Conservation (phyloP, 2,113 vertebrate genomes). For the Ctenodactylus gundi region DNA sequence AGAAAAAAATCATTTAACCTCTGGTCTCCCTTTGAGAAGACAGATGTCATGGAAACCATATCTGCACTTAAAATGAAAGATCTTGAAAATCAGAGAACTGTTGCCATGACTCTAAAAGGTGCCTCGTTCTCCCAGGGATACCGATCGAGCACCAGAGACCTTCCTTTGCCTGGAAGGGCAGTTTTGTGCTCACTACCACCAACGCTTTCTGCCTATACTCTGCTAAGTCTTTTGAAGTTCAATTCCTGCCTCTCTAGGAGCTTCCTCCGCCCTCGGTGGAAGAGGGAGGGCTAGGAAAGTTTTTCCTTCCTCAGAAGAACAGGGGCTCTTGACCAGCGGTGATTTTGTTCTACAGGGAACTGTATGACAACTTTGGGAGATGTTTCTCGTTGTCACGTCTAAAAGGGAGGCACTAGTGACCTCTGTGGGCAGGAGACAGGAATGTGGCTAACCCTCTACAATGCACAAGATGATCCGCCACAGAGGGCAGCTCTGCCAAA, state of each 20-base stretch:
- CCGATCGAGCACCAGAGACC: neutral
- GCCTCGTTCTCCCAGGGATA: neutral
- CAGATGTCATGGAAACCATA: slow-evolving; percentile 30
- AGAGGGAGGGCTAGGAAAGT: neutral
- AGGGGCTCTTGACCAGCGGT: rapidly evolving
- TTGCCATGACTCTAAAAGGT: neutral
- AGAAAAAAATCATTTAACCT: neutral
- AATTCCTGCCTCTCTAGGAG: neutral
- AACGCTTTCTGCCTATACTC: neutral
- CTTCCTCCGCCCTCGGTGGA: neutral
- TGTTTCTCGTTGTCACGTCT: no score
- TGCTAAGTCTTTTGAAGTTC: neutral
- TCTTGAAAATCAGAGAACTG: neutral
- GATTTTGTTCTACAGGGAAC: no score
- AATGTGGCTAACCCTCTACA: rapidly evolving
- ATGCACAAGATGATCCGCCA: neutral
- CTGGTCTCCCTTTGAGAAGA: neutral
- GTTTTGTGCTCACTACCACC: no score
- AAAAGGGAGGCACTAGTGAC: neutral
- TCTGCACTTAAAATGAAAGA: neutral
- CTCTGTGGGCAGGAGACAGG: no score
- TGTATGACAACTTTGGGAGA: neutral
- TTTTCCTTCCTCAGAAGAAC: neutral
- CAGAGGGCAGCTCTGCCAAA: rapidly evolving
- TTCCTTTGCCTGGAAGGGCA: neutral